Percentiles rank a stretch among this genome's conserved stretches.
Conservation (phyloP, 2,888 invertebrate species). For the Pristionchus exspectatus region DNA sequence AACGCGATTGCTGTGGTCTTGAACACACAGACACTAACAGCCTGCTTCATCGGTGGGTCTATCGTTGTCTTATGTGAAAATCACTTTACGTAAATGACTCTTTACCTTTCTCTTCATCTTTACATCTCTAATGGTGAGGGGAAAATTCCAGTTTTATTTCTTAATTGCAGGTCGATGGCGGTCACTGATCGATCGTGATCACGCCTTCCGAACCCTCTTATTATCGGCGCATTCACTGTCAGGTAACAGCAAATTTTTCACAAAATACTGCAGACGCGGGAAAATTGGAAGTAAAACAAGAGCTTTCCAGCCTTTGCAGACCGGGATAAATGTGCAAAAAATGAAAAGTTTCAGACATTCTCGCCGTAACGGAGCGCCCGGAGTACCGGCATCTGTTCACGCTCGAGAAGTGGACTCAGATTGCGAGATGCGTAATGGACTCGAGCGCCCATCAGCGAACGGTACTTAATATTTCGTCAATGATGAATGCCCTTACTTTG, state of each 20-base stretch:
- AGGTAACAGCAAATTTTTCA: not conserved
- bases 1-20: too few relatives aligned
- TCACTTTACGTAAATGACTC: too few relatives aligned
- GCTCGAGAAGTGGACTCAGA: slow-evolving; percentile 74
- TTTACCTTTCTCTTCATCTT: too few relatives aligned
- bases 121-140: too few relatives aligned
- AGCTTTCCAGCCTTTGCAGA: not conserved
- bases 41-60: too few relatives aligned
- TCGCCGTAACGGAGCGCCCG: slow-evolving; percentile 58
- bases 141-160: too few relatives aligned
- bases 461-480: not conserved
- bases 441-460: slow-evolving; percentile 41
- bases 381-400: slow-evolving; percentile 74
- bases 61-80: too few relatives aligned
- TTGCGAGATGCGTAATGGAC: slow-evolving; percentile 72
- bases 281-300: not conserved
- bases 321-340: not conserved
- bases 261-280: not conserved
- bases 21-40: too few relatives aligned
- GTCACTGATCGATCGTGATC: slow-evolving; percentile 61
- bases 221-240: slow-evolving; percentile 56
- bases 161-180: slow-evolving; percentile 65
- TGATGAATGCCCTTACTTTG: too few relatives aligned
- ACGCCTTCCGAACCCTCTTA: slow-evolving; percentile 58
- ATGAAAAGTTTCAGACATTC: slow-evolving; percentile 57